Evolutionary conservation across 2,888 invertebrate genomes (phyloP).

Genomic region (Heliconius cydno): DNA sequence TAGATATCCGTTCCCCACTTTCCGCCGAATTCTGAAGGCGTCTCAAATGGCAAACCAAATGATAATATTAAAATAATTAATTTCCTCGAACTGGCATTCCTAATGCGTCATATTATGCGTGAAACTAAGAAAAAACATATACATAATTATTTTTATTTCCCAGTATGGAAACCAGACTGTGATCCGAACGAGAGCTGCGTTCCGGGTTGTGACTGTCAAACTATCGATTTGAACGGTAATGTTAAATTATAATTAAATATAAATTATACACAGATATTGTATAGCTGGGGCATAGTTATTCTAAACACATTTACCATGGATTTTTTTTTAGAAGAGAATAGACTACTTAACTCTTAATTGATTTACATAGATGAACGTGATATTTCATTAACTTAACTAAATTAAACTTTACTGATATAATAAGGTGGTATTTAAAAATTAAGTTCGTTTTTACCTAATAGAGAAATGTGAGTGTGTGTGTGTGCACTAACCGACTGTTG

Average conservation of each 20-base stretch:
- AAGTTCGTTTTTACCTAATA: too few species aligned
- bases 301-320: too few species aligned
- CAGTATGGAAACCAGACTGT: conserved; percentile 53
- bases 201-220: conserved; percentile 66
- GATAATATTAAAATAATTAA: neutral
- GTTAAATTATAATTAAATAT: neutral
- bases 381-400: too few species aligned
- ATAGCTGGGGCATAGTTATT: neutral
- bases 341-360: too few species aligned
- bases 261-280: neutral
- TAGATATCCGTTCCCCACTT: neutral
- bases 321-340: too few species aligned
- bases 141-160: conserved; percentile 34
- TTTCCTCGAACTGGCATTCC: neutral
- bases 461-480: too few species aligned
- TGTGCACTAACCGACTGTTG: too few species aligned
- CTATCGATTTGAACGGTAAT: conserved; percentile 58
- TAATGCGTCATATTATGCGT: neutral
- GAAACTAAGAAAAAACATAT: neutral
- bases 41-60: neutral
- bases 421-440: too few species aligned
- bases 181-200: conserved; percentile 52
- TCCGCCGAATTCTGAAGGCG: neutral
- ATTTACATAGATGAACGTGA: too few species aligned
- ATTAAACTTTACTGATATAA: too few species aligned